Percentiles rank a stretch among this genome's conserved stretches.
These are phyloP conservation scores for Eurosta solidaginis DNA, from an alignment of 1,140 invertebrate genomes.

Conservation along the genomic window DNA sequence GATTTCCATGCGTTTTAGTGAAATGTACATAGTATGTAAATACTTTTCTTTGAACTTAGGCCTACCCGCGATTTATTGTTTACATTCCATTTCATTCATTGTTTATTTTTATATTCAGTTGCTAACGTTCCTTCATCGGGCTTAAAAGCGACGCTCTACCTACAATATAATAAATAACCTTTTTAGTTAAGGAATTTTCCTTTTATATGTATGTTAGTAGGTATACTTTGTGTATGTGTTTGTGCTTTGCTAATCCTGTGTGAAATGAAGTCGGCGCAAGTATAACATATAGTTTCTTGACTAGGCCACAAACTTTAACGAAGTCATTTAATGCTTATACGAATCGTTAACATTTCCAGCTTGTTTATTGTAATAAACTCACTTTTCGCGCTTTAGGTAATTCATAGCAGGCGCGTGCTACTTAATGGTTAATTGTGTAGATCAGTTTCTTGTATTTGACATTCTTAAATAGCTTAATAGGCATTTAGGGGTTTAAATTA, in stretches of 20 bases:
- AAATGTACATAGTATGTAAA: background rate
- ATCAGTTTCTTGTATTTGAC: no score
- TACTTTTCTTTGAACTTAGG: background rate
- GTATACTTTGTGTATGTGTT: background rate
- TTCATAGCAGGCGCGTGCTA: no score
- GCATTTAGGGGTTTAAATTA: no score
- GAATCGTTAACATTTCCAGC: background rate
- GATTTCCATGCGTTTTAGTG: background rate
- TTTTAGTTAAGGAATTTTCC: background rate
- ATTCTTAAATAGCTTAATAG: no score
- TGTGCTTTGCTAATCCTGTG: background rate
- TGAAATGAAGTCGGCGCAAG: background rate
- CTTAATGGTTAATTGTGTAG: no score
- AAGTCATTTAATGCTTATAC: conserved; percentile 5
- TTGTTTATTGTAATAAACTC: background rate
- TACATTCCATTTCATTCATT: background rate
- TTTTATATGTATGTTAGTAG: background rate
- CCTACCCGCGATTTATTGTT: background rate
- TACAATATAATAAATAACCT: background rate
- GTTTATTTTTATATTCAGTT: background rate
- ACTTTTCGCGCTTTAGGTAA: background rate
- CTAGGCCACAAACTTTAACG: conserved; percentile 11
- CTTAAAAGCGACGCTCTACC: background rate
- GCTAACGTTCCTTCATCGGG: background rate
- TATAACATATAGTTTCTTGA: background rate